Evolutionary conservation across 2,888 invertebrate species (phyloP), one percentile per base, ranked within the genome.

Genomic region (Hyppa rectilinea): DNA sequence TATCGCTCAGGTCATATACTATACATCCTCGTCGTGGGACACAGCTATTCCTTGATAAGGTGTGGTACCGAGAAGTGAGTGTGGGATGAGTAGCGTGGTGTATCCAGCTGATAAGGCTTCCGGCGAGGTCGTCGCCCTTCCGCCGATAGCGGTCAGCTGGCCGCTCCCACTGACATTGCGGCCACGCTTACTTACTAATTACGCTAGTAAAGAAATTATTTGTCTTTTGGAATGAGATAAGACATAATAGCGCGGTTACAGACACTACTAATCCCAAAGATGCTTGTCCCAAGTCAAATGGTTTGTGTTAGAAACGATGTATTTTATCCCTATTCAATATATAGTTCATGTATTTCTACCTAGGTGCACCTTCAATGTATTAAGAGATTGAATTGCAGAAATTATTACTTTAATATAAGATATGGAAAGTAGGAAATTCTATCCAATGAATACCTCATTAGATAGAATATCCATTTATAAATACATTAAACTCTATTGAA

Each of bases 71-170:
- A 81, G 84, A 85, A 84, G 60, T 77, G 78, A 73, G 81, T 79
- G 87, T 87, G 87, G 87, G 79, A 84, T 78, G 81, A 73, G 84
- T 64, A 78, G 78, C 59, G 71, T 68, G 78, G 82, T 85, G 84
- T 80, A 85, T 87, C 85, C 84, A 75, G 65, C 77, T 84, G 91
- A 89, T 93, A 94, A 89, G 85, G 87, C 91, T 90, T 94, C 93
- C 94, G 93, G 92, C 84, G 92, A 87, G 94, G 93, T 92, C 91
- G 90, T 88, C 87, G 92, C 90, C 93, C 95, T 94, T 95, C 95
- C 95, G 92, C 85, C 85, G 85, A 88, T 92, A 93, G 87, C 90
- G 83, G 89, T 92, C 93, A 91, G 94, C 92, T 92, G 92, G 84
- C 47, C 31, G 75, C 68, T 62, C 60, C 59, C 52, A 65, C 63